Evolutionary conservation across 2,888 invertebrate genomes (phyloP).

Genomic region (Perdita meconis): DNA sequence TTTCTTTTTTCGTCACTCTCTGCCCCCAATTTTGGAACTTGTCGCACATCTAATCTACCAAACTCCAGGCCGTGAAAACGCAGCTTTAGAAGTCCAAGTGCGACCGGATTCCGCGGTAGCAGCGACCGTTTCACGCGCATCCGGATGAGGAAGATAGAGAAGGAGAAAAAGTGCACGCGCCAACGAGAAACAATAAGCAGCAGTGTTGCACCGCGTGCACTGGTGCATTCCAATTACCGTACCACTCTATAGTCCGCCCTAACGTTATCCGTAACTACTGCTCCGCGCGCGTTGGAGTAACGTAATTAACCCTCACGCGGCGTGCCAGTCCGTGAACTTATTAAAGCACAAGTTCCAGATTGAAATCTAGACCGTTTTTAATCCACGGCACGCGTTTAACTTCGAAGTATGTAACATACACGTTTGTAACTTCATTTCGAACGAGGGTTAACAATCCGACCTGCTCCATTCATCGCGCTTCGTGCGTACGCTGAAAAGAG

Average conservation of each 20-base stretch:
- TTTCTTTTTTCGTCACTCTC: no score
- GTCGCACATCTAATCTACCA: no score
- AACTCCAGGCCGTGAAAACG: no score
- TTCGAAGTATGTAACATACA: no score
- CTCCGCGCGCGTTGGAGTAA: background rate
- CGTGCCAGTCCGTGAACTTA: background rate
- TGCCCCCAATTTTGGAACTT: no score
- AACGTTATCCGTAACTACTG: conserved; percentile 46
- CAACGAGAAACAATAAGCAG: conserved; percentile 50
- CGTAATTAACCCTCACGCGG: conserved; percentile 29
- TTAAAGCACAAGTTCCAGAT: no score
- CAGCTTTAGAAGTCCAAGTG: conserved; percentile 54
- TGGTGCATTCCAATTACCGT: conserved; percentile 60
- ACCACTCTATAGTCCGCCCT: conserved; percentile 15
- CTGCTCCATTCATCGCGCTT: conserved; percentile 37
- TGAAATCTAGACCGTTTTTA: no score
- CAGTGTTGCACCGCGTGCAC: conserved; percentile 41
- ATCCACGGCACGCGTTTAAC: no score
- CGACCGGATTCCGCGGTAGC: conserved; percentile 62
- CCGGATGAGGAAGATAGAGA: conserved; percentile 53
- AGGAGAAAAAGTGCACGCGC: conserved; percentile 45
- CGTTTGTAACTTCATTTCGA: no score
- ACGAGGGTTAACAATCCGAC: background rate
- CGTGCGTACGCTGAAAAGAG: conserved; percentile 17
- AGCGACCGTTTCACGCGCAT: conserved; percentile 60